These are phyloP conservation scores for Oreochromis tanganicae DNA, from an alignment of 2,113 vertebrate genomes.

Conservation along the genomic window DNA sequence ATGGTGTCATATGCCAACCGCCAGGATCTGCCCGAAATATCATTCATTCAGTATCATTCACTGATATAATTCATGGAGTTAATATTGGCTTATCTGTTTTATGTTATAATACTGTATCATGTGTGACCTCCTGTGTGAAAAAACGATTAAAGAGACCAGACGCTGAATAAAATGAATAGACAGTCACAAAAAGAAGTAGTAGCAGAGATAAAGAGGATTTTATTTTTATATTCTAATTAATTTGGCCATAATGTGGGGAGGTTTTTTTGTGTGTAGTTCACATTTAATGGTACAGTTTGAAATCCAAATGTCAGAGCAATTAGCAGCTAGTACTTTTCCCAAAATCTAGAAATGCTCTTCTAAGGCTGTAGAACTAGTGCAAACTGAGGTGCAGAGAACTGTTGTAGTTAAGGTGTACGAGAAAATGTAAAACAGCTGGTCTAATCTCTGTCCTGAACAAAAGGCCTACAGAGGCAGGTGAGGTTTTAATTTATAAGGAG, in stretches of 20 bases:
- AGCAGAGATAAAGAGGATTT: background rate
- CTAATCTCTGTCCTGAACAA: slow-evolving; percentile 44
- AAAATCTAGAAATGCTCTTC: background rate
- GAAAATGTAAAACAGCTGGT: slow-evolving; percentile 37
- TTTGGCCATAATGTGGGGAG: background rate
- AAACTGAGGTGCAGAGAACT: background rate
- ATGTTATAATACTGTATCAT: background rate
- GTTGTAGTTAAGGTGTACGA: background rate
- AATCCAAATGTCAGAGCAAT: background rate
- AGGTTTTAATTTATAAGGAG: background rate
- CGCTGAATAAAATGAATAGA: background rate
- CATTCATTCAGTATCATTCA: background rate
- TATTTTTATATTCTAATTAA: background rate
- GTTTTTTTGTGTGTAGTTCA: background rate
- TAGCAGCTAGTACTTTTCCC: background rate
- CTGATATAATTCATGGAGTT: background rate
- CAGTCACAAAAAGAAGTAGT: background rate
- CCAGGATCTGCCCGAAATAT: background rate
- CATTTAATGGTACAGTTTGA: background rate
- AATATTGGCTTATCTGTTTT: background rate
- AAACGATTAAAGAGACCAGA: background rate
- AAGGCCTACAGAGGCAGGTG: slow-evolving; percentile 11
- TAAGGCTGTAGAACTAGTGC: background rate
- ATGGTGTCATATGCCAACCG: background rate
- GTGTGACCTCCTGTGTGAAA: background rate